phyloP scores from a whole-genome alignment of 2,113 vertebrate species.

The Toxostoma redivivum region DNA sequence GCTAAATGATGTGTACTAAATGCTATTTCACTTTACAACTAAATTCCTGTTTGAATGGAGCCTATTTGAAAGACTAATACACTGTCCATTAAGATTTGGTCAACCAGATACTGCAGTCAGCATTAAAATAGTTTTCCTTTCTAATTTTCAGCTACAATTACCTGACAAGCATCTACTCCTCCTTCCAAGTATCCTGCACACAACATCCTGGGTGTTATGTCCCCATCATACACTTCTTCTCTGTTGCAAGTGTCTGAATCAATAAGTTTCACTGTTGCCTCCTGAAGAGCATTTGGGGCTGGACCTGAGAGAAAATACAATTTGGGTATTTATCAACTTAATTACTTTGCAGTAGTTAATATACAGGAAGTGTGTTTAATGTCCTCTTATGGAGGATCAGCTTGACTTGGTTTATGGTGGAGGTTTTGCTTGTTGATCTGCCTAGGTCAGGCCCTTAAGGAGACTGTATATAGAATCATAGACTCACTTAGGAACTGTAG shows the following conservation, averaged over 20 bases:
- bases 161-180: slow-evolving; percentile 91
- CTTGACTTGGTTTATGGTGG: background rate
- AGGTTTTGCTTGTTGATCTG: background rate
- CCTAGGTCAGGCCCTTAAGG: background rate
- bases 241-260: slow-evolving; percentile 82
- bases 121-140: background rate
- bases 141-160: slow-evolving; percentile 49
- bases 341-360: background rate
- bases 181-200: slow-evolving; percentile 84
- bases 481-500: background rate
- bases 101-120: background rate
- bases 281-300: slow-evolving; percentile 80
- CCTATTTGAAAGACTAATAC: background rate
- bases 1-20: background rate
- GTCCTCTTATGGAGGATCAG: background rate
- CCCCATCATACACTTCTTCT: slow-evolving; percentile 62
- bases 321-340: background rate
- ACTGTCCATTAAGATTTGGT: background rate
- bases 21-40: background rate
- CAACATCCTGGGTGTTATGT: slow-evolving; percentile 84
- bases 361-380: background rate
- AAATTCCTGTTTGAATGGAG: background rate
- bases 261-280: slow-evolving; percentile 87
- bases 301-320: slow-evolving; percentile 45
- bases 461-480: background rate